These are phyloP conservation scores for Ladona fulva DNA, from an alignment of 1,140 invertebrate genomes.

Conservation along the genomic window DNA sequence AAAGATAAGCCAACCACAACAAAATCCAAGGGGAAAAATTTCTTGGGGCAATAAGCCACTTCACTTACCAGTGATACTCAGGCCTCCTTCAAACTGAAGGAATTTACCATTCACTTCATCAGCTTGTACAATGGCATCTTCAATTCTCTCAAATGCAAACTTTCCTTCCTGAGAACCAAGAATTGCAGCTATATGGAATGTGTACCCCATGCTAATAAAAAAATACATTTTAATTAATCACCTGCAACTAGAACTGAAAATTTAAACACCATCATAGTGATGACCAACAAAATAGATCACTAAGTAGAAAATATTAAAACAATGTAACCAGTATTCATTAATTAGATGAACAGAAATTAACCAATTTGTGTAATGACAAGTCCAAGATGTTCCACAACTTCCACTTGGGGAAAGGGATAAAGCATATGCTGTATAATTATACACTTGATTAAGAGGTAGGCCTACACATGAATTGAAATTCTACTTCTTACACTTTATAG, in stretches of 20 bases:
- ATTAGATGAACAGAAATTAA: too few species aligned
- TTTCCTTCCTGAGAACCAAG: conserved; percentile 51
- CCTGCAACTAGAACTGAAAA: conserved; percentile 11
- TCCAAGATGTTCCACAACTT: too few species aligned
- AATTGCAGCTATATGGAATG: conserved; percentile 67
- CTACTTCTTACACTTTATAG: too few species aligned
- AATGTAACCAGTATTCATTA: not conserved
- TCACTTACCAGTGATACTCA: conserved; percentile 45
- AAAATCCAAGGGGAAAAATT: too few species aligned
- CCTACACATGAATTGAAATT: too few species aligned
- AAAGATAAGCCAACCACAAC: too few species aligned
- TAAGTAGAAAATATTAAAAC: not conserved
- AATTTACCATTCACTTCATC: conserved; percentile 87
- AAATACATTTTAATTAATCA: conserved; percentile 24
- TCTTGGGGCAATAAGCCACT: too few species aligned
- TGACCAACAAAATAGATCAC: not conserved
- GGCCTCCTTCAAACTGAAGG: conserved; percentile 88
- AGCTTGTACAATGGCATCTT: conserved; percentile 85
- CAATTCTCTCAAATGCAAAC: conserved; percentile 70
- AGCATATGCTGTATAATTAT: too few species aligned
- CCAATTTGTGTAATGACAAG: too few species aligned
- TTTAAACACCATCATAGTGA: not conserved
- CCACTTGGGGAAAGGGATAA: too few species aligned
- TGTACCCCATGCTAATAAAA: conserved; percentile 62
- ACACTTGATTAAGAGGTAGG: too few species aligned